Evolutionary conservation across 2,888 invertebrate genomes (phyloP).

Genomic region (Rapana venosa): DNA sequence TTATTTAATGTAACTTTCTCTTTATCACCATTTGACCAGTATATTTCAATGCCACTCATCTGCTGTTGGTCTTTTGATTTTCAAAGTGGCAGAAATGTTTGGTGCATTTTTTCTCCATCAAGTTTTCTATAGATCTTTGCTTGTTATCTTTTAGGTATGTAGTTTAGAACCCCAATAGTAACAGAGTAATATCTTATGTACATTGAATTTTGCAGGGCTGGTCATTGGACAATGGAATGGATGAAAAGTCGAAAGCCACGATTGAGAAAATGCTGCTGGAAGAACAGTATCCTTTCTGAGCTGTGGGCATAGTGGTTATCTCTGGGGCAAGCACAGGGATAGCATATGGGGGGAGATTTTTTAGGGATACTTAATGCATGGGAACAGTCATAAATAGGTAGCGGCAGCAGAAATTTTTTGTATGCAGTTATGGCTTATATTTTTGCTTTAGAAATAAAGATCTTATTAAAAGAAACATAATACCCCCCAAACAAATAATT

Average conservation of each 20-base stretch:
- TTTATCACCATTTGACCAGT: not conserved
- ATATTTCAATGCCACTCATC: not conserved
- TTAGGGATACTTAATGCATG: too few relatives aligned
- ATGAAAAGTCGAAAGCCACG: conserved; percentile 75
- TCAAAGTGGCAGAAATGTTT: too few relatives aligned
- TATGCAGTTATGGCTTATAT: too few relatives aligned
- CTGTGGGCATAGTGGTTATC: not conserved
- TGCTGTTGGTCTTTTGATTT: not conserved
- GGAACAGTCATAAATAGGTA: too few relatives aligned
- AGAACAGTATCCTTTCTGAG: conserved; percentile 73
- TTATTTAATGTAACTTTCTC: too few relatives aligned
- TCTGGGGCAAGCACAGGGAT: too few relatives aligned
- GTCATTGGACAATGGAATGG: conserved; percentile 72
- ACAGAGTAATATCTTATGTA: not conserved
- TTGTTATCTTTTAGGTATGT: not conserved
- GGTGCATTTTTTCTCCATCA: too few relatives aligned
- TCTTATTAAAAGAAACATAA: too few relatives aligned
- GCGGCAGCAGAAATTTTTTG: too few relatives aligned
- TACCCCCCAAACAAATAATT: too few relatives aligned
- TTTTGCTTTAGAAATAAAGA: too few relatives aligned
- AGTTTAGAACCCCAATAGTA: not conserved
- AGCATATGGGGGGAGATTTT: too few relatives aligned
- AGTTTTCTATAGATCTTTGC: not conserved
- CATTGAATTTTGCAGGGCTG: conserved; percentile 62
- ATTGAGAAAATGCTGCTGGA: conserved; percentile 76